Percentiles rank a stretch among this genome's conserved stretches.
These are phyloP conservation scores for Agapetus fuscipes DNA, from an alignment of 2,888 invertebrate species.

Conservation along the genomic window DNA sequence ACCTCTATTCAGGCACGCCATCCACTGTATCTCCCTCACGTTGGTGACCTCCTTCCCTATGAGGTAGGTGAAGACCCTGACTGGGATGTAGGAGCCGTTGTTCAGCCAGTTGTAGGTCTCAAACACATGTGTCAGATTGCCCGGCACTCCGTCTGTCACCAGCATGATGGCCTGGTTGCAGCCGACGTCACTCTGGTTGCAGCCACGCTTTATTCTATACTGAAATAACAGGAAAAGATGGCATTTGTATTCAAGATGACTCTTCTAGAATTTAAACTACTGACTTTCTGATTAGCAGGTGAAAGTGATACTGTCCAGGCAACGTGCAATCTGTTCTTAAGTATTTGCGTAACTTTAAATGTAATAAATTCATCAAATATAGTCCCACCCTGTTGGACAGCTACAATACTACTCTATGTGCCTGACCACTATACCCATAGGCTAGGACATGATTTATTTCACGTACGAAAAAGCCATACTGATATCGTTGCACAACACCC, in stretches of 20 bases:
- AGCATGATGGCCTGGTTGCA: slow-evolving; percentile 97
- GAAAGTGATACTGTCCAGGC: too few species aligned
- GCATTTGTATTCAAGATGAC: too few species aligned
- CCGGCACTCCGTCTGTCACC: slow-evolving; percentile 89
- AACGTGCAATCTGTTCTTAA: too few species aligned
- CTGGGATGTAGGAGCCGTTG: slow-evolving; percentile 63
- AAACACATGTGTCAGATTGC: slow-evolving; percentile 79
- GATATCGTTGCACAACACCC: too few species aligned
- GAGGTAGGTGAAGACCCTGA: slow-evolving; percentile 91
- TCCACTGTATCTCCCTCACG: slow-evolving; percentile 79
- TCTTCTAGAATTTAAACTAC: too few species aligned
- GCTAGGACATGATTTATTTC: too few species aligned
- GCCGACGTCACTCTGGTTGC: slow-evolving; percentile 42
- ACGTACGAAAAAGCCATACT: too few species aligned
- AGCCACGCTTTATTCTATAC: slow-evolving; percentile 44
- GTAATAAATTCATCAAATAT: too few species aligned
- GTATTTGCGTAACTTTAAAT: too few species aligned
- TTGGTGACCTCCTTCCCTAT: slow-evolving; percentile 91
- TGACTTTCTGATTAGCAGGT: background rate
- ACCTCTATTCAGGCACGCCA: slow-evolving; percentile 94
- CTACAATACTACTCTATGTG: too few species aligned
- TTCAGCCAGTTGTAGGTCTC: slow-evolving; percentile 64
- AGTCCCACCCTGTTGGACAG: too few species aligned
- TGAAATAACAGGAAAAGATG: slow-evolving; percentile 23
- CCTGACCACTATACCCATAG: too few species aligned